phyloP scores from a whole-genome alignment of 1,140 invertebrate species.

The Drosophila ananassae region DNA sequence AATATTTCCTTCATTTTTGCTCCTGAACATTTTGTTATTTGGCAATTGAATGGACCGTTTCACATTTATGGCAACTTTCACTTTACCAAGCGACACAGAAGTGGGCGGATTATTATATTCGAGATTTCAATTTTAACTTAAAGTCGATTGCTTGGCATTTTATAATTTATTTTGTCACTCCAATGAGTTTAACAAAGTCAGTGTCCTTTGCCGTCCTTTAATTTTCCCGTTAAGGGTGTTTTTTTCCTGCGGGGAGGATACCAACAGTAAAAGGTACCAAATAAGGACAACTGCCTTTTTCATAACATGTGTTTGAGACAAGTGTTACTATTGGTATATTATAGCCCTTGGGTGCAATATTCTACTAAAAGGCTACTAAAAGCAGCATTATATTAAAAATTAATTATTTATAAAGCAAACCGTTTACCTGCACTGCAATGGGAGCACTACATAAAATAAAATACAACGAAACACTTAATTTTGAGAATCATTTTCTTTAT shows the following conservation, averaged over 20 bases:
- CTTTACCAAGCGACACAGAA: constrained; percentile 12
- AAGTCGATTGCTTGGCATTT: constrained; percentile 17
- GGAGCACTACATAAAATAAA: neutral
- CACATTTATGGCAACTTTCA: constrained; percentile 18
- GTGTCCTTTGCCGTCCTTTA: constrained; percentile 74
- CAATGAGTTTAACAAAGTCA: constrained; percentile 56
- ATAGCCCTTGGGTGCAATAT: constrained; percentile 19
- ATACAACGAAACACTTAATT: neutral
- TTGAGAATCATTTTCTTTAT: neutral
- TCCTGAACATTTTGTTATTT: constrained; percentile 85
- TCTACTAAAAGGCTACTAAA: constrained; percentile 1
- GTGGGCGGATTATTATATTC: constrained; percentile 33
- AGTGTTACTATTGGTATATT: constrained; percentile 27
- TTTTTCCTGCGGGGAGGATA: constrained; percentile 38
- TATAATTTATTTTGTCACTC: constrained; percentile 27
- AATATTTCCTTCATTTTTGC: constrained; percentile 92
- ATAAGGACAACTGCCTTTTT: constrained; percentile 36
- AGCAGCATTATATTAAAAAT: neutral
- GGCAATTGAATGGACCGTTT: constrained; percentile 3
- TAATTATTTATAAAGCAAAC: neutral
- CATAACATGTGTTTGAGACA: constrained; percentile 26
- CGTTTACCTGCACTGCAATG: neutral
- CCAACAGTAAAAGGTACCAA: constrained; percentile 28
- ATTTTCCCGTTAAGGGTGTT: constrained; percentile 59
- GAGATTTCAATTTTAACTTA: constrained; percentile 9